Percentiles rank a stretch among this genome's conserved stretches.
phyloP scores from a whole-genome alignment of 2,113 vertebrate species.

The Barnardius zonarius region DNA sequence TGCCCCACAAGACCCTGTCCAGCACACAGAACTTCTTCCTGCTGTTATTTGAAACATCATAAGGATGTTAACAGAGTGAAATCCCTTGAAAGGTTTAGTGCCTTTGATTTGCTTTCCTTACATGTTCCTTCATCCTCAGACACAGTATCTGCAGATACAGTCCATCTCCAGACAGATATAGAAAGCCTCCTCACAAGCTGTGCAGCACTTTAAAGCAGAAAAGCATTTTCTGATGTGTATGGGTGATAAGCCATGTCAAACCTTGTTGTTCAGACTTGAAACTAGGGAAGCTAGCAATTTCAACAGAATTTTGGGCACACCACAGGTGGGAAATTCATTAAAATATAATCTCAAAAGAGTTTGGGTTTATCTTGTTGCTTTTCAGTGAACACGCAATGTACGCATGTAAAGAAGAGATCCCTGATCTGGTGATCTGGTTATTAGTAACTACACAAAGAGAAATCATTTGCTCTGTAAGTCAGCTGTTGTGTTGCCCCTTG shows the following conservation, averaged over 20 bases:
- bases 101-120: constrained; percentile 6
- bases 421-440: neutral
- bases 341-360: neutral
- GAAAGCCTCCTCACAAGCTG: neutral
- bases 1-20: neutral
- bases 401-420: neutral
- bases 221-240: neutral
- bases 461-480: neutral
- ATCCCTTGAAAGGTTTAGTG: neutral
- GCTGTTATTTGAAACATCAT: neutral
- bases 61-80: neutral
- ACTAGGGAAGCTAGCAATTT: neutral
- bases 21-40: neutral
- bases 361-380: neutral
- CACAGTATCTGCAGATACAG: neutral
- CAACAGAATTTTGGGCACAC: neutral
- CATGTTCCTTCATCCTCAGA: neutral
- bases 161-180: neutral
- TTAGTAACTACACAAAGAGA: neutral
- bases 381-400: neutral
- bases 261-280: neutral
- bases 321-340: neutral
- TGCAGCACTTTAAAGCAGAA: neutral
- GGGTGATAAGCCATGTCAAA: neutral
- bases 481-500: neutral